Conservation (phyloP, 2,888 invertebrate genomes). For the Synanthedon vespiformis region DNA sequence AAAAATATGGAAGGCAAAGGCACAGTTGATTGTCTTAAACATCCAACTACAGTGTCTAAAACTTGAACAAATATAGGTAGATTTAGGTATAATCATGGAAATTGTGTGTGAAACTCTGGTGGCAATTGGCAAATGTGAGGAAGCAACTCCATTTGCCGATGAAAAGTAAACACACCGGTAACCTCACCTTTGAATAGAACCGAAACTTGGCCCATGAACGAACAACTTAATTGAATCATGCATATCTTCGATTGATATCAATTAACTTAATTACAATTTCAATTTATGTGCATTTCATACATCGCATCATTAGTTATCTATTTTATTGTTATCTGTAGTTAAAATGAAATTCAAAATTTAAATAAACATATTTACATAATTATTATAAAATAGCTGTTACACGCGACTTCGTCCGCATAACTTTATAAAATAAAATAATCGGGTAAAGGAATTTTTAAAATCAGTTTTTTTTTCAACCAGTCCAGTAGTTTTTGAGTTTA, state of each 20-base stretch:
- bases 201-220: conserved; percentile 16
- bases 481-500: no score
- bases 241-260: conserved; percentile 15
- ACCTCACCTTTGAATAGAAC: conserved; percentile 11
- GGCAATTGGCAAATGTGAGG: conserved; percentile 25
- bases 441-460: no score
- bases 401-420: no score
- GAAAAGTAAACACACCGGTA: conserved; percentile 32
- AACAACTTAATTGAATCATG: conserved; percentile 28
- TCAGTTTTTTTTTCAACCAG: no score
- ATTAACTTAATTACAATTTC: background rate
- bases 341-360: no score
- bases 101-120: conserved; percentile 19
- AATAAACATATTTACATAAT: no score
- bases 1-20: no score
- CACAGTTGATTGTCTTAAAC: no score
- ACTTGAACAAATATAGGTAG: background rate
- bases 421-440: no score
- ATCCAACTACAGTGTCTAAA: no score
- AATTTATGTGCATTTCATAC: background rate
- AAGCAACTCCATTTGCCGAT: conserved; percentile 36
- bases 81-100: conserved; percentile 18
- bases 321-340: no score
- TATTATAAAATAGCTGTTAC: no score
- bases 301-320: background rate